phyloP scores from a whole-genome alignment of 2,113 vertebrate species.

The Heloderma charlesbogerti region DNA sequence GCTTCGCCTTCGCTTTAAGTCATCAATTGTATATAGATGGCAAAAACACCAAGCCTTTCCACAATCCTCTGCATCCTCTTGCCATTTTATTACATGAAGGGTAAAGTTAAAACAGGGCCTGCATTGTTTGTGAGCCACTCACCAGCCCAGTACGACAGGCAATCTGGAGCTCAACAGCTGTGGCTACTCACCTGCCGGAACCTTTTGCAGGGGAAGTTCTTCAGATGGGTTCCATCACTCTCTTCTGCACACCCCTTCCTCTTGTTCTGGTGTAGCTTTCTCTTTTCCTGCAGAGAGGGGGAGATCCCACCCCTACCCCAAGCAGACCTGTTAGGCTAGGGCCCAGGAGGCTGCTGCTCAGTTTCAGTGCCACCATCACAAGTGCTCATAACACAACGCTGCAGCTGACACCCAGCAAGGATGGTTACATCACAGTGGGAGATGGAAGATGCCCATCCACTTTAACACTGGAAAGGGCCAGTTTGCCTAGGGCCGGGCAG shows the following conservation, averaged over 20 bases:
- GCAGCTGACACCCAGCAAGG: background rate
- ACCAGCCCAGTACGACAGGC: background rate
- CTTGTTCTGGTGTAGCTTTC: slow-evolving; percentile 86
- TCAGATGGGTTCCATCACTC: slow-evolving; percentile 68
- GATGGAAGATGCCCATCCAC: background rate
- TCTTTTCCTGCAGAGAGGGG: slow-evolving; percentile 78
- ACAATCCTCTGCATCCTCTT: no score
- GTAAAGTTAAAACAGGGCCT: background rate
- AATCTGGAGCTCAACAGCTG: no score
- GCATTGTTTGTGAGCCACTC: background rate
- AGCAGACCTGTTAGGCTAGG: background rate
- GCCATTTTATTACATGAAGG: background rate
- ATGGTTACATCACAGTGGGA: background rate
- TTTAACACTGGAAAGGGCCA: background rate
- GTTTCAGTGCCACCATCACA: background rate
- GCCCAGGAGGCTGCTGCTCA: background rate
- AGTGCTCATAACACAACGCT: background rate
- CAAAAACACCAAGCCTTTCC: background rate
- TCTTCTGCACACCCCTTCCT: slow-evolving; percentile 78
- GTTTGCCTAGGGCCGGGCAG: background rate
- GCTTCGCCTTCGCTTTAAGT: background rate
- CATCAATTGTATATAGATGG: background rate
- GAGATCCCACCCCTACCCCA: slow-evolving; percentile 76
- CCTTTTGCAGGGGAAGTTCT: slow-evolving; percentile 85
- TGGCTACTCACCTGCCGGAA: slow-evolving; percentile 81